Evolutionary conservation across 2,888 invertebrate genomes (phyloP), one percentile per base, ranked within the genome.

Genomic region (Hydrotaea cyrtoneurina): DNA sequence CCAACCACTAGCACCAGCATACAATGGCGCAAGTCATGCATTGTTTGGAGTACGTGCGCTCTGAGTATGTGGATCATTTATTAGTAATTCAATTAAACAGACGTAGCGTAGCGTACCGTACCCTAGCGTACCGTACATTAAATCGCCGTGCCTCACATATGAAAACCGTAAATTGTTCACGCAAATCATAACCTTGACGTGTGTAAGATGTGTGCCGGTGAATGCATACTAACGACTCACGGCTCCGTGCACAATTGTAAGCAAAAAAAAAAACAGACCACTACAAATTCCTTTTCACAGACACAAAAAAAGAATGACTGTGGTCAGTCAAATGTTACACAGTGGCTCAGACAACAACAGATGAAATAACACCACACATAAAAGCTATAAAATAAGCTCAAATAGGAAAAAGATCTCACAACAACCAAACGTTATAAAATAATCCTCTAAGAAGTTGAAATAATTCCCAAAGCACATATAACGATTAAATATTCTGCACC

Each of bases 171-270:
- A 55, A 73, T 57, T 69, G 64, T 78, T 79, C 55, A 66, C 55
- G 64, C 75, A 72, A 72, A 76, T 46, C 46, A 75, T 72, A 55
- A 79, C 82, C 82, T 76, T 82, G 78, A 79, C 71, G 71, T 31
- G 71, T 31, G 31, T 53, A 59, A 75, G 72, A 75, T 78, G 55
- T 39, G 1, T 19, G 31, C 31, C 15, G 23, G 75, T 75, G 64
- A 76, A 72, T 76, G 46, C 78, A 62, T 46, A 72, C 69, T n/a
- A 43, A 43, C 15, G 43, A 50, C 50, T 50, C n/a, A 4, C n/a
- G 50, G 50, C n/a, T 55, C 55, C 55, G 23, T 10, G 2, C 21
- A 19, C 55, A 21, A 55, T 21, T 55, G 19, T 21, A 2, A 53
- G 50, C 31, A 46, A 10, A 26, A 78, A 74, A n/a, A n/a, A n/a